These are phyloP conservation scores for Drosophila sulfurigaster DNA, from an alignment of 1,140 invertebrate species.

Conservation along the genomic window DNA sequence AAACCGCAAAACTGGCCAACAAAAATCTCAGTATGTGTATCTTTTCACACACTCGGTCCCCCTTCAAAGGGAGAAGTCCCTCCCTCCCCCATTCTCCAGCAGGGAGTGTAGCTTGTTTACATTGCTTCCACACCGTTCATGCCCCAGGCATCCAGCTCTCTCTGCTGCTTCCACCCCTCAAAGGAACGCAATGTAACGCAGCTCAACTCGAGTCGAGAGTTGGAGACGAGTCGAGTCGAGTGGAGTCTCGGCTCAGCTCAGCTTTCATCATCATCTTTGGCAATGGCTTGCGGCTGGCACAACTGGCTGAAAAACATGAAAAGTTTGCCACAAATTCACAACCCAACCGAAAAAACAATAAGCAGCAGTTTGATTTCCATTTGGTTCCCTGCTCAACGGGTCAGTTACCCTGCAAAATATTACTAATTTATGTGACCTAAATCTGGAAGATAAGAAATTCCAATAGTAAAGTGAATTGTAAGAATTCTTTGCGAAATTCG, in stretches of 20 bases:
- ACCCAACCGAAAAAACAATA: conserved; percentile 29
- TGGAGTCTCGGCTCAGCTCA: conserved; percentile 1
- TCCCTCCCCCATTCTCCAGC: background rate
- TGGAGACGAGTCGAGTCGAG: background rate
- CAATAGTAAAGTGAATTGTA: too few species aligned
- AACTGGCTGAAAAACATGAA: conserved; percentile 41
- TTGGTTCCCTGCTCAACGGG: background rate
- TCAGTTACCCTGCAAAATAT: background rate
- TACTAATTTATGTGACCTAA: too few species aligned
- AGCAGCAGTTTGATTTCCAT: background rate
- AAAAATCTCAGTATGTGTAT: conserved; percentile 36
- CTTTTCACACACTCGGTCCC: background rate
- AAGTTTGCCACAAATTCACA: conserved; percentile 48
- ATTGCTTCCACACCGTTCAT: conserved; percentile 35
- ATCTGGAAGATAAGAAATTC: too few species aligned
- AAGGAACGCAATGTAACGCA: background rate
- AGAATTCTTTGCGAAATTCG: background rate
- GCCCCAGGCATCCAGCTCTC: conserved; percentile 26
- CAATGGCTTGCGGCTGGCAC: conserved; percentile 34
- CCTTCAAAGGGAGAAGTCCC: too few species aligned
- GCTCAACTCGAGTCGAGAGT: conserved; percentile 3
- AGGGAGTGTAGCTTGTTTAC: conserved; percentile 32
- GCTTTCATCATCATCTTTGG: conserved; percentile 49
- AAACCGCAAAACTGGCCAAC: conserved; percentile 39
- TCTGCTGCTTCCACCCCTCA: background rate